Evolutionary conservation across 1,140 invertebrate genomes (phyloP), one percentile per base, ranked within the genome.

Genomic region (Polypedilum pembai): DNA sequence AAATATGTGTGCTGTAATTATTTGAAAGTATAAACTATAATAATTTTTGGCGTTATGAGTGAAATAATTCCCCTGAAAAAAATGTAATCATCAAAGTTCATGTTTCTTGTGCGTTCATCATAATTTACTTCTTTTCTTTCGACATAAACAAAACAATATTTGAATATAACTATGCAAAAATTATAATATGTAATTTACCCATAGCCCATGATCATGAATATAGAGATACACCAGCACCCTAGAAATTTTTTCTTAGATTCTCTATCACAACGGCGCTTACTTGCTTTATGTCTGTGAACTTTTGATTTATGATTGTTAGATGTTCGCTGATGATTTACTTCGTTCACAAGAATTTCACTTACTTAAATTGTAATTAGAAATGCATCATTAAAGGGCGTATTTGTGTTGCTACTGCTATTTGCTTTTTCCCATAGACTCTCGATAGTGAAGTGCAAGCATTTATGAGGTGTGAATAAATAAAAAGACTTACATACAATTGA

Each of bases 261-360:
- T 33, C 24, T 33, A 33, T 33, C 5, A 3, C 24, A 33, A 33
- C 24, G 24, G 24, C 24, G 45, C 4, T n/a, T 56, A 12, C 3
- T n/a, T 12, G 45, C 12, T n/a, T 56, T n/a, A 56, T n/a, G 45
- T 56, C 65, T 69, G 65, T 69, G 65, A 69, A 69, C 15, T 69
- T 56, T 69, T 69, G 65, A 69, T 69, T 69, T 69, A 69, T 69
- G 65, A 21, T 69, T 69, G 65, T 69, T 21, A 69, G 65, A 20
- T 69, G 65, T 10, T 20, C 3, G 20, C 17, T 8, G 18, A 69
- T 21, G 65, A 69, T 69, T 69, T 69, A 69, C 65, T 69, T 69
- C 65, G 20, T 69, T 69, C 65, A 18, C 65, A 69, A 69, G 65
- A 69, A 69, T 69, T 69, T 69, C 65, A 69, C 65, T 69, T 69